phyloP scores from a whole-genome alignment of 2,888 invertebrate genomes.

The Malthinus seriepunctatus region DNA sequence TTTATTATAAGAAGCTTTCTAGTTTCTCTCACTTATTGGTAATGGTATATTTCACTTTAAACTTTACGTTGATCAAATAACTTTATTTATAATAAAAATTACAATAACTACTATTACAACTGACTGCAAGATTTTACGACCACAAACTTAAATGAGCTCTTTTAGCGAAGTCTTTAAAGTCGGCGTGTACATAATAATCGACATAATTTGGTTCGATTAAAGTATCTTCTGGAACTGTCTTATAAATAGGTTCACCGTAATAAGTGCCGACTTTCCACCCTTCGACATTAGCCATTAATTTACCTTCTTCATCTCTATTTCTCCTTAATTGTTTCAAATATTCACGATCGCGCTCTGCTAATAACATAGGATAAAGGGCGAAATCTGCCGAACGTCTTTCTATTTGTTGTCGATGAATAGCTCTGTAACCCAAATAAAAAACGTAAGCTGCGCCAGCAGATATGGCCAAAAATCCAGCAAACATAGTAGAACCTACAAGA shows the following conservation, averaged over 20 bases:
- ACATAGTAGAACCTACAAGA: slow-evolving; percentile 63
- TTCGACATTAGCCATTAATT: slow-evolving; percentile 87
- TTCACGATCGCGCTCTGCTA: slow-evolving; percentile 84
- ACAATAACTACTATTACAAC: too few species aligned
- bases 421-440: slow-evolving; percentile 61
- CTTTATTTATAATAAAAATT: not conserved
- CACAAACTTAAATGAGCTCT: slow-evolving; percentile 60
- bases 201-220: slow-evolving; percentile 65
- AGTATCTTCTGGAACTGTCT: slow-evolving; percentile 66
- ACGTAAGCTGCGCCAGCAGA: slow-evolving; percentile 62
- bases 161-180: slow-evolving; percentile 57
- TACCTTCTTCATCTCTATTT: slow-evolving; percentile 82
- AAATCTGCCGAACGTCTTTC: slow-evolving; percentile 79
- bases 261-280: slow-evolving; percentile 92
- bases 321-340: slow-evolving; percentile 77
- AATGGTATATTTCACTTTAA: too few species aligned
- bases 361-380: slow-evolving; percentile 75
- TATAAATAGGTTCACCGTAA: slow-evolving; percentile 82
- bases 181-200: slow-evolving; percentile 74
- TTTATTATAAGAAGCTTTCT: too few species aligned
- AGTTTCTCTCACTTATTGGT: too few species aligned
- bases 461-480: slow-evolving; percentile 63
- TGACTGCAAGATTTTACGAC: slow-evolving; percentile 38
- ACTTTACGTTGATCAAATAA: too few species aligned
- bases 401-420: slow-evolving; percentile 61